Base-by-base conservation (phyloP, 2,113 vertebrate genomes). In the Centropus bengalensis region DNA sequence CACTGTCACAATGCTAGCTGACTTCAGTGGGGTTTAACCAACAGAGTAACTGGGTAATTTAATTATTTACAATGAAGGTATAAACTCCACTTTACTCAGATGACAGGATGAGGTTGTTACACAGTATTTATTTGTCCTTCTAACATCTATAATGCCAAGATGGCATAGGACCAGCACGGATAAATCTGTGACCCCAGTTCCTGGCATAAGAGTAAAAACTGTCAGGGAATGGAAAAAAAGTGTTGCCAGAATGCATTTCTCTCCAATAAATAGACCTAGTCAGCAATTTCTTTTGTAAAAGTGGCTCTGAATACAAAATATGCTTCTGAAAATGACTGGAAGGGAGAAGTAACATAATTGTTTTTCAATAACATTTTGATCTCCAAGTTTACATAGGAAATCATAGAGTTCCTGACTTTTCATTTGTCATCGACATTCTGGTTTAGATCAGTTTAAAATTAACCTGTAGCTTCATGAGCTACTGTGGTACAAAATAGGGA, bases 121-220 rank as follows among this genome's bases (percentile, higher is more conserved):
- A 88, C 54, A 55, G n/a, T 17, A 73, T 79, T 89, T 95, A 85
- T 89, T 87, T 94, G 73, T 38, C 38, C 14, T 69, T 63, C 51
- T 60, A 71, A 52, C 54, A 79, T 40, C 60, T 23, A 24, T 45
- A 89, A 81, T n/a, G 18, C 59, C 59, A 63, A 3, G 27, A 45
- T 77, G 88, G 83, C 86, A 54, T 3, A 33, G 44, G 33, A 83
- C 63, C 82, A 89, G 54, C 47, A 28, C 3, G 3, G 82, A 89
- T 70, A 82, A 85, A 62, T 88, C 63, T 66, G 59, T 49, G 75
- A 96, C 68, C 56, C 55, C 47, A 47, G 51, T 28, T 95, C 51
- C 73, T 91, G 91, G 85, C 71, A 86, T 15, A 67, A 49, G 51
- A 59, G 12, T 44, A 59, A 82, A 85, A 89, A 38, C 55, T 42